Base-by-base conservation (phyloP, 2,113 vertebrate genomes). In the Vombatus ursinus region DNA sequence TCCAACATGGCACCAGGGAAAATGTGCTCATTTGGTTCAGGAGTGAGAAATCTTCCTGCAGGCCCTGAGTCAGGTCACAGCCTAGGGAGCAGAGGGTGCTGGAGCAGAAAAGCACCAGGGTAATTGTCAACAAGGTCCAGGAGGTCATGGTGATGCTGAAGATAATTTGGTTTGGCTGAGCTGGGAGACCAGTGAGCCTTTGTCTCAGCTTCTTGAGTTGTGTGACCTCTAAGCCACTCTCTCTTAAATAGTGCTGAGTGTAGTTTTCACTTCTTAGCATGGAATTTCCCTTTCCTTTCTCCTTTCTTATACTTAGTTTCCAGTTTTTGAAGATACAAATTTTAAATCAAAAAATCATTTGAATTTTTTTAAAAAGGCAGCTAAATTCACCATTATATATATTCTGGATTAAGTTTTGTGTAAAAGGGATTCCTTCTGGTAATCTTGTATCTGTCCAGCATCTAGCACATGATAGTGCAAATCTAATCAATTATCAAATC, bases 11-110 rank as follows among this genome's bases (percentile, higher is more conserved):
- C 37, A n/a, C 95, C 22, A 92, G 54, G 3, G 90, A 49, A 92
- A 93, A n/a, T 1, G 91, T 91, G 8, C 47, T 91, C 49, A 95
- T 91, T 53, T 94, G 52, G 53, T 90, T 96, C 52, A 95, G 95
- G 9, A 96, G 93, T 19, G 37, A 77, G 68, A 77, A n/a, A 37
- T 77, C 37, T 22, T 77, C 16, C 37, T 7, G 37, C 1, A 77
- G 37, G 14, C 1, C 57, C 68, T n/a, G 68, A 77, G 68, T 77
- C 37, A 77, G 37, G 68, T 77, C 68, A n/a, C 68, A 49, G 48
- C 48, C 57, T 10, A 68, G 57, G 57, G 57, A 68, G 57, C 57
- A 68, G 28, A 37, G 28, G 28, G 31, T 37, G 57, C 57, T 68
- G 57, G 57, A 68, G 57, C 11, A 37, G 57, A 68, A 11, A 28